phyloP scores from a whole-genome alignment of 2,113 vertebrate genomes.

The Phrynocephalus versicolor region DNA sequence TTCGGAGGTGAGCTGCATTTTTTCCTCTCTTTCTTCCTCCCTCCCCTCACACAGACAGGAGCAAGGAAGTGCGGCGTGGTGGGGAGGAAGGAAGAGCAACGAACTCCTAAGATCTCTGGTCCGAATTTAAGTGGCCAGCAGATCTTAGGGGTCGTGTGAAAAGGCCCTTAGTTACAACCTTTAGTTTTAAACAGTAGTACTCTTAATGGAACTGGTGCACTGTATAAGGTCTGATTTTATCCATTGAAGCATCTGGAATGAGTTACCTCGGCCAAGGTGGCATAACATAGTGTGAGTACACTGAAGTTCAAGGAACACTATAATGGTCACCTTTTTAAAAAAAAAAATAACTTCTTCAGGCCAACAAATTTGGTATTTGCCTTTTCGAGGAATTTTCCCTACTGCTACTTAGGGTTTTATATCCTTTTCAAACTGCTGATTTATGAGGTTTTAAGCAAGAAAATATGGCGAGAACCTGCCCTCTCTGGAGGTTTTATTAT shows the following conservation, averaged over 20 bases:
- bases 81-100: too few species aligned
- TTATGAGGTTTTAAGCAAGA: neutral
- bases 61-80: too few species aligned
- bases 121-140: too few species aligned
- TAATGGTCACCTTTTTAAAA: neutral
- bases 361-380: neutral
- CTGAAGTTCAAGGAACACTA: neutral
- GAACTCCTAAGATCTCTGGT: too few species aligned
- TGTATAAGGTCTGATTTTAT: neutral
- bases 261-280: neutral
- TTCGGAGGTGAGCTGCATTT: too few species aligned
- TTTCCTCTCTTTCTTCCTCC: too few species aligned
- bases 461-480: neutral
- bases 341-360: neutral
- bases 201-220: too few species aligned
- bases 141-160: too few species aligned
- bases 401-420: neutral
- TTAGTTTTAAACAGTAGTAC: too few species aligned
- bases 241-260: neutral
- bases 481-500: neutral
- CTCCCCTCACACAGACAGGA: too few species aligned
- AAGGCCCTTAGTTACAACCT: too few species aligned
- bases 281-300: neutral
- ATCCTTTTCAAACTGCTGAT: neutral
- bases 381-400: neutral